These are phyloP conservation scores for Petaurus breviceps DNA, from an alignment of 2,113 vertebrate species.

Conservation along the genomic window DNA sequence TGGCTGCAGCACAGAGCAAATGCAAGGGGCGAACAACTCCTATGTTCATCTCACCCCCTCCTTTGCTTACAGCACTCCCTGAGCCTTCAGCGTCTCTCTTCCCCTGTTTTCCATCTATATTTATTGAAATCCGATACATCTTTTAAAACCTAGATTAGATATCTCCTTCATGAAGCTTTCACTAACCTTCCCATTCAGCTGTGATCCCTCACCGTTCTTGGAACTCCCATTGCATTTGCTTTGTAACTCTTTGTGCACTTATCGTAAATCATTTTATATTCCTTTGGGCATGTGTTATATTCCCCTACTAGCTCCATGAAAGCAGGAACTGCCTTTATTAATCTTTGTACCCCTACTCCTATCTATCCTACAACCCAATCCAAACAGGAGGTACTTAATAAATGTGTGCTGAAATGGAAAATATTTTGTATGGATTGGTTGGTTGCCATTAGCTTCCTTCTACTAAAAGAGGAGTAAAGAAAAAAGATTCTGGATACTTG, in stretches of 20 bases:
- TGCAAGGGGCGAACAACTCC: not conserved
- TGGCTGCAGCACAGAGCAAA: not conserved
- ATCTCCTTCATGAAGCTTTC: not conserved
- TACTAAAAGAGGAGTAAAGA: constrained; percentile 48
- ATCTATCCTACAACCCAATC: not conserved
- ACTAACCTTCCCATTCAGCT: not conserved
- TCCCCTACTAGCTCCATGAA: not conserved
- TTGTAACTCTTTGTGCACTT: not conserved
- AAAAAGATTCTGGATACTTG: not conserved
- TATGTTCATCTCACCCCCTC: not conserved
- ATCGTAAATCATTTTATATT: not conserved
- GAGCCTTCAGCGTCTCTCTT: not conserved
- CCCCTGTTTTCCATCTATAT: not conserved
- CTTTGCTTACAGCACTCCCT: not conserved
- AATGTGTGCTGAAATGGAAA: not conserved
- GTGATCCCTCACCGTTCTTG: not conserved
- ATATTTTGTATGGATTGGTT: constrained; percentile 27
- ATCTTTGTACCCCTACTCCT: not conserved
- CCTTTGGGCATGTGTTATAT: not conserved
- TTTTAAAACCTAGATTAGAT: not conserved
- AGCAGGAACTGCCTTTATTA: not conserved
- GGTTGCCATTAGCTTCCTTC: constrained; percentile 43
- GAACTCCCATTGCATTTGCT: not conserved
- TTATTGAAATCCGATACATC: not conserved
- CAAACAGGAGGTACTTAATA: not conserved